Percentiles rank a stretch among this genome's conserved stretches.
These are phyloP conservation scores for Pseudotriccus pelzelni DNA, from an alignment of 2,797 vertebrate genomes.

Conservation along the genomic window DNA sequence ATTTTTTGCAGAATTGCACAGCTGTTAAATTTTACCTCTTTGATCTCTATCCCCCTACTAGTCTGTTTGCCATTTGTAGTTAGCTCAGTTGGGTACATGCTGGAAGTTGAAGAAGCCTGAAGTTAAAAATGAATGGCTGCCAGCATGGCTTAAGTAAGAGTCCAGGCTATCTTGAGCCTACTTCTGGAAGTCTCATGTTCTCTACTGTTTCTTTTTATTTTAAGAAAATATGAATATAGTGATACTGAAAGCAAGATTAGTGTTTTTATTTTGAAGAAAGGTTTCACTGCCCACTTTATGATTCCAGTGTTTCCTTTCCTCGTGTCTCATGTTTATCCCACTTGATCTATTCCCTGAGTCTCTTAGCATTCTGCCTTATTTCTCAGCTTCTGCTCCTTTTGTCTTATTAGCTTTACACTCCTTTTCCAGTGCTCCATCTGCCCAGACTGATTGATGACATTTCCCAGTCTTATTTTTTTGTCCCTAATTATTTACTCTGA, in stretches of 20 bases:
- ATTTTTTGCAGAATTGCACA: background rate
- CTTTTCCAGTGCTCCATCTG: background rate
- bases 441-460: background rate
- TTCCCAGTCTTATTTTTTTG: background rate
- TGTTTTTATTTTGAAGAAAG: background rate
- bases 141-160: background rate
- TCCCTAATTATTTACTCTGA: background rate
- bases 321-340: background rate
- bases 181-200: background rate
- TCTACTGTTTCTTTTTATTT: background rate
- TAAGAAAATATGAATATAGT: background rate
- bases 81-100: fast-evolving
- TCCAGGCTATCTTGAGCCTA: background rate
- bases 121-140: background rate
- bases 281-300: background rate
- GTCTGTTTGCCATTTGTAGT: background rate
- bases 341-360: background rate
- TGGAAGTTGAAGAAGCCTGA: background rate
- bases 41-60: background rate
- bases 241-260: background rate
- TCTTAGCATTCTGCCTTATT: background rate
- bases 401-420: background rate
- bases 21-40: background rate
- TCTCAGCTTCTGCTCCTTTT: background rate
- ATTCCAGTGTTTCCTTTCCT: background rate